A percentile compares a stretch with the other conserved stretches of the same genome.
Conservation (phyloP, 2,113 vertebrate species). For the Corythaeola cristata region DNA sequence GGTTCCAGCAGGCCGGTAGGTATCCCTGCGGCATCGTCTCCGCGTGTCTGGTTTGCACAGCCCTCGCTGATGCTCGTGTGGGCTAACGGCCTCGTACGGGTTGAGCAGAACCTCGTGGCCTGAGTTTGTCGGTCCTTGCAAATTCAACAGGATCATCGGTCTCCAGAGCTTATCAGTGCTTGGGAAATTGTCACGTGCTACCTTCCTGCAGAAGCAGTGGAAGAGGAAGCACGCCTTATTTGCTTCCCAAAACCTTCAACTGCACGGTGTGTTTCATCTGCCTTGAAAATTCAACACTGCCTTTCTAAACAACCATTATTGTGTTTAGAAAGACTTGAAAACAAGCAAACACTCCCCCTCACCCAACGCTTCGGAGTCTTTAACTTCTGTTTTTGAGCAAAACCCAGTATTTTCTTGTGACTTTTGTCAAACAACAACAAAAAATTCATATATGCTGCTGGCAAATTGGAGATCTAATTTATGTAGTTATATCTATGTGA, state of each 20-base stretch:
- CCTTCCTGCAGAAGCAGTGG: neutral
- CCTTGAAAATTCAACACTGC: neutral
- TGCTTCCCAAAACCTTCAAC: neutral
- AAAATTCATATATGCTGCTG: neutral
- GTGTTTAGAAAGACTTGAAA: neutral
- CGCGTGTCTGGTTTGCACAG: fast-evolving
- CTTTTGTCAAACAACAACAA: neutral
- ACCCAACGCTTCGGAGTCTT: neutral
- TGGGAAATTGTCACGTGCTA: neutral
- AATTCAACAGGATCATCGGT: neutral
- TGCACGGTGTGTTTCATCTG: neutral
- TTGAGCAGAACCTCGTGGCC: neutral
- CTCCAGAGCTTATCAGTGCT: neutral
- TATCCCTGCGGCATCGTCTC: neutral
- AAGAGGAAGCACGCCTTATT: neutral
- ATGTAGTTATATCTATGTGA: neutral
- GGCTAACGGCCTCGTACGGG: neutral
- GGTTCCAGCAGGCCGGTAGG: neutral
- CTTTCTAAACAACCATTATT: neutral
- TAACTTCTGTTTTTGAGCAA: neutral
- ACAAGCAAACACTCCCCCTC: fast-evolving
- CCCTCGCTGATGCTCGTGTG: neutral
- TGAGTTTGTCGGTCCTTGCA: neutral
- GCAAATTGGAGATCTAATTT: neutral
- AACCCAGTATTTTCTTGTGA: neutral